Conservation (phyloP, 2,888 invertebrate genomes). For the Drosophila buzzatii region DNA sequence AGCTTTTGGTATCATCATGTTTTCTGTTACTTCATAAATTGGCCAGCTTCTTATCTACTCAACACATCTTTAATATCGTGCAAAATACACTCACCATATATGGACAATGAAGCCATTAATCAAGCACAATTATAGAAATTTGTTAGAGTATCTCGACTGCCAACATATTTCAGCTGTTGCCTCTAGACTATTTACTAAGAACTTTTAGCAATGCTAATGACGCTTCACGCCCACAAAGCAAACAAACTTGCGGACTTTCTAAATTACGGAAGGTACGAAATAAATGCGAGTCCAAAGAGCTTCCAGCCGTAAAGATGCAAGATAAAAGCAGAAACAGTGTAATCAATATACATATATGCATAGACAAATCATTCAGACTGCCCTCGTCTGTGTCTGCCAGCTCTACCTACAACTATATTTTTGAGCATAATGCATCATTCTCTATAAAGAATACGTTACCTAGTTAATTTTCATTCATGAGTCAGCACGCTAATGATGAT, state of each 20-base stretch:
- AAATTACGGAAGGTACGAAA: neutral
- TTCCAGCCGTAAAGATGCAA: neutral
- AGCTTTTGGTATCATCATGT: neutral
- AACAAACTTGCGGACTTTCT: neutral
- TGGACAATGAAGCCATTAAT: slow-evolving; percentile 1
- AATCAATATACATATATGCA: neutral
- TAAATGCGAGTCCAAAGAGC: neutral
- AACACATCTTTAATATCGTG: neutral
- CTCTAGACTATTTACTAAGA: slow-evolving; percentile 1
- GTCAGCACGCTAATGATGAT: slow-evolving; percentile 46
- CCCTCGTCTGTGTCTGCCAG: neutral
- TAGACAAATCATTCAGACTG: slow-evolving; percentile 1
- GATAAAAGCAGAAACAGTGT: neutral
- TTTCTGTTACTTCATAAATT: neutral
- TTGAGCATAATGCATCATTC: slow-evolving; percentile 5
- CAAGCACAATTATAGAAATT: neutral
- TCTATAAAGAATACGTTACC: slow-evolving; percentile 10
- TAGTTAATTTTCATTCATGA: slow-evolving; percentile 59
- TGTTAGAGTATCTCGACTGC: neutral
- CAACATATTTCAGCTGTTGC: neutral
- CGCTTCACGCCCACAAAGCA: slow-evolving; percentile 29
- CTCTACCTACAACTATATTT: slow-evolving; percentile 3
- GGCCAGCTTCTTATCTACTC: neutral
- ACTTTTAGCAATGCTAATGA: slow-evolving; percentile 23
- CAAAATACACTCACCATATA: neutral